These are phyloP conservation scores for Nomada ferruginata DNA, from an alignment of 2,888 invertebrate genomes.

Conservation along the genomic window DNA sequence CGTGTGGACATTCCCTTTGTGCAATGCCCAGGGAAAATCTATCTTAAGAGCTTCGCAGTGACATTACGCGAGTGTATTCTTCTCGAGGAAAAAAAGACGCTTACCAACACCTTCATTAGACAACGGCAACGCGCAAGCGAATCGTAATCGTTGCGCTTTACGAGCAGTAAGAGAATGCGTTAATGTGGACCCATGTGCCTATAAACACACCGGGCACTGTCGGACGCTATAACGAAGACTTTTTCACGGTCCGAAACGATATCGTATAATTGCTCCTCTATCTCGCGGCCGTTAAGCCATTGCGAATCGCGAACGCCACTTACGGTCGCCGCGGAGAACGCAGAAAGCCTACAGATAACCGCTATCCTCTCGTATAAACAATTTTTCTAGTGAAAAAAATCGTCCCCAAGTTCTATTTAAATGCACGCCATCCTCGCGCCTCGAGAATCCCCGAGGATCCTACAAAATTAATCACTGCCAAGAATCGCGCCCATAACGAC, in stretches of 20 bases:
- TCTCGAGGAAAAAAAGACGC: conserved; percentile 63
- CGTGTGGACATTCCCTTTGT: too few species aligned
- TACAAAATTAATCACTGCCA: not conserved
- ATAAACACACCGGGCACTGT: conserved; percentile 23
- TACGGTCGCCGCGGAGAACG: conserved; percentile 2
- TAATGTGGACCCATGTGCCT: conserved; percentile 21
- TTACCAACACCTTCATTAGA: conserved; percentile 73
- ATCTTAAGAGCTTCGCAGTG: not conserved
- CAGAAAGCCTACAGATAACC: not conserved
- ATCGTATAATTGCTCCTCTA: conserved; percentile 33
- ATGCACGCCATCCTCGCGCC: not conserved
- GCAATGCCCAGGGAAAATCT: not conserved
- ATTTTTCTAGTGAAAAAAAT: not conserved
- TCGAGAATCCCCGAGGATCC: not conserved
- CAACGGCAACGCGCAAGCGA: conserved; percentile 39
- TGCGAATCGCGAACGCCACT: conserved; percentile 16
- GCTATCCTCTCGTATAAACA: conserved; percentile 2
- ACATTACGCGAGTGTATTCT: not conserved
- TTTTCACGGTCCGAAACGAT: conserved; percentile 16
- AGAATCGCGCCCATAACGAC: not conserved
- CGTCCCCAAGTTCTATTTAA: too few species aligned
- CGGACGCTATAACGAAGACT: not conserved
- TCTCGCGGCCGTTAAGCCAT: conserved; percentile 31
- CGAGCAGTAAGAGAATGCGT: conserved; percentile 66
- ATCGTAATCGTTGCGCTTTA: conserved; percentile 66